Evolutionary conservation across 2,113 vertebrate genomes (phyloP).

Genomic region (Phaethon lepturus): DNA sequence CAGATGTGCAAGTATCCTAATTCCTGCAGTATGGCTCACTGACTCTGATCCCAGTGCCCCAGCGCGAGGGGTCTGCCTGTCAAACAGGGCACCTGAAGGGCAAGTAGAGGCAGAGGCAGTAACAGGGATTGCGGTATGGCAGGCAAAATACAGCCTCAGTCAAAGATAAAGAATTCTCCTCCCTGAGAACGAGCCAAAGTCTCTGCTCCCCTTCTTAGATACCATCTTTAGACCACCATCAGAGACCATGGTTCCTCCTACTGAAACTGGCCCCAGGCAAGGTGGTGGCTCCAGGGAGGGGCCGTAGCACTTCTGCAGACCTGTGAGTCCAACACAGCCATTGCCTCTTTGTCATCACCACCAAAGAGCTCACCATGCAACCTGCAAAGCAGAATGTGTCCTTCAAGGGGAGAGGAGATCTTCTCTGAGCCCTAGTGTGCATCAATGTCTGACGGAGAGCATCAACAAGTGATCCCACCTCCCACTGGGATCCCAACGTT

Average conservation of each 20-base stretch:
- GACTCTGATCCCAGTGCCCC: not conserved
- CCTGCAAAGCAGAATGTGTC: not conserved
- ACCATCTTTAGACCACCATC: not conserved
- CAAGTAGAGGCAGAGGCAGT: not conserved
- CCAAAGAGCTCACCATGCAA: not conserved
- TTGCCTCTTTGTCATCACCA: not conserved
- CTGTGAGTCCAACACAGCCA: not conserved
- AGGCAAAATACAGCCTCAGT: not conserved
- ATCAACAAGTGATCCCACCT: not conserved
- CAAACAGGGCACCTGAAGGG: not conserved
- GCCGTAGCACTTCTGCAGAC: not conserved
- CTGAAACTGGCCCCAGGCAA: fast-evolving
- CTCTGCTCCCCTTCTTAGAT: not conserved
- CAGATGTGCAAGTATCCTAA: not conserved
- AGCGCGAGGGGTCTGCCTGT: not conserved
- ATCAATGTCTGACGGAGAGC: not conserved
- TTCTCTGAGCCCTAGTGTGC: not conserved
- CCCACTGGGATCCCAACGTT: not conserved
- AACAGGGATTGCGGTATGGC: not conserved
- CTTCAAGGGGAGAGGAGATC: not conserved
- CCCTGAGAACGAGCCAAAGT: not conserved
- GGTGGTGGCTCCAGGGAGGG: not conserved
- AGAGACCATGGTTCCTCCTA: not conserved
- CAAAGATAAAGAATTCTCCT: not conserved
- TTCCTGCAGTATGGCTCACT: not conserved